Evolutionary conservation across 2,113 vertebrate species (phyloP).

Genomic region (Salvelinus sp.): DNA sequence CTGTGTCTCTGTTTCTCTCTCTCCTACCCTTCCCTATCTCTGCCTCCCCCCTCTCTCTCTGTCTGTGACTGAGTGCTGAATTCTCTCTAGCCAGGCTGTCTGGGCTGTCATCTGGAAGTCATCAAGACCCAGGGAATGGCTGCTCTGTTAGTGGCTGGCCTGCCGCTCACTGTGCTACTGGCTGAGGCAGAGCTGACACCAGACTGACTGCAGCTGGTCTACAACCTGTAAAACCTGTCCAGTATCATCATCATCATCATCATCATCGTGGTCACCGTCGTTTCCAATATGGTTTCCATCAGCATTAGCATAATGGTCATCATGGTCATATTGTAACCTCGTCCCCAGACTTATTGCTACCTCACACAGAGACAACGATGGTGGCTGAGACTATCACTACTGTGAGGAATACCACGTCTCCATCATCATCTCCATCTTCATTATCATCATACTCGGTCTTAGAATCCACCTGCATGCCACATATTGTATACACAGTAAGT

Average conservation of each 20-base stretch:
- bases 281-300: background rate
- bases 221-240: background rate
- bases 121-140: constrained; percentile 50
- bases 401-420: too few relatives aligned
- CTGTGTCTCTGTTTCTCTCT: constrained; percentile 7
- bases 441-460: too few relatives aligned
- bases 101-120: constrained; percentile 68
- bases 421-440: too few relatives aligned
- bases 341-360: too few relatives aligned
- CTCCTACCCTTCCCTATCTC: background rate
- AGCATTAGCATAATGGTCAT: background rate
- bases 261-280: background rate
- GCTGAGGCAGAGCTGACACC: background rate
- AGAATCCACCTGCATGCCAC: too few relatives aligned
- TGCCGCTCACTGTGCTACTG: background rate
- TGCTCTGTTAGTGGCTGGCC: constrained; percentile 39
- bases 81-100: constrained; percentile 30
- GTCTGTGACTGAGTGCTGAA: background rate
- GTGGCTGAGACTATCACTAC: too few relatives aligned
- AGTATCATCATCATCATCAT: background rate
- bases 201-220: background rate
- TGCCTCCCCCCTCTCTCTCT: background rate
- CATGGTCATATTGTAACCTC: background rate
- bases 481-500: too few relatives aligned
- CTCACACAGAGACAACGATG: too few relatives aligned